Evolutionary conservation across 2,113 vertebrate genomes (phyloP).

Genomic region (Grantiella picta): DNA sequence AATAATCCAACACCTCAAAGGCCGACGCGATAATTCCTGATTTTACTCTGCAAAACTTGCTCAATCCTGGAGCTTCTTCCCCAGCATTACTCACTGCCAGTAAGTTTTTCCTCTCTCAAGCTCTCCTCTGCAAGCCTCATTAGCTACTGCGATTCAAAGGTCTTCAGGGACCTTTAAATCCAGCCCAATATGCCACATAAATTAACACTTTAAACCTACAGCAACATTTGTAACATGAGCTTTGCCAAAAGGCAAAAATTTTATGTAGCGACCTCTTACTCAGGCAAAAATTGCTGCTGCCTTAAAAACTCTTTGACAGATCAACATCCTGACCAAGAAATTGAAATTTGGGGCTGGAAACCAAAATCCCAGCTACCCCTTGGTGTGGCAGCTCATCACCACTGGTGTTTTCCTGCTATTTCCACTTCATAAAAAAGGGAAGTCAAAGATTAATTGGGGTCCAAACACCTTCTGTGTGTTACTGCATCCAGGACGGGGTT

Average conservation of each 20-base stretch:
- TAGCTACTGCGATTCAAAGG: conserved; percentile 50
- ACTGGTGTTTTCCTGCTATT: background rate
- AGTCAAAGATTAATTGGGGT: background rate
- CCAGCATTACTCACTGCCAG: conserved; percentile 21
- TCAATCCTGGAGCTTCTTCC: background rate
- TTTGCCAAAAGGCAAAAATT: background rate
- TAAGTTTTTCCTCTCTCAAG: conserved; percentile 1
- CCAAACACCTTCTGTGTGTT: background rate
- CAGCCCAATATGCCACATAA: conserved; percentile 13
- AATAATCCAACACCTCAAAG: background rate
- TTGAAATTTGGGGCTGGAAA: background rate
- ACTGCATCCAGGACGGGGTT: background rate
- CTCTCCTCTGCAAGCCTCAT: conserved; percentile 17
- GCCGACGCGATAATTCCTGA: rapidly evolving
- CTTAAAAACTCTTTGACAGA: background rate
- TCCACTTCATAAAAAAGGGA: background rate
- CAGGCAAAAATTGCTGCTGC: background rate
- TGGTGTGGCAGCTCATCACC: background rate
- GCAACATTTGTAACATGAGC: background rate
- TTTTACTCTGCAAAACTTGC: background rate
- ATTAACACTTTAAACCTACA: conserved; percentile 52
- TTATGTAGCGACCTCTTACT: background rate
- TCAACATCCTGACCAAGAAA: background rate
- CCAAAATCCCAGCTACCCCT: background rate
- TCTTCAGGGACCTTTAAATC: conserved; percentile 50